These are phyloP conservation scores for Lasioglossum marginatum DNA, from an alignment of 2,888 invertebrate species.

Conservation along the genomic window DNA sequence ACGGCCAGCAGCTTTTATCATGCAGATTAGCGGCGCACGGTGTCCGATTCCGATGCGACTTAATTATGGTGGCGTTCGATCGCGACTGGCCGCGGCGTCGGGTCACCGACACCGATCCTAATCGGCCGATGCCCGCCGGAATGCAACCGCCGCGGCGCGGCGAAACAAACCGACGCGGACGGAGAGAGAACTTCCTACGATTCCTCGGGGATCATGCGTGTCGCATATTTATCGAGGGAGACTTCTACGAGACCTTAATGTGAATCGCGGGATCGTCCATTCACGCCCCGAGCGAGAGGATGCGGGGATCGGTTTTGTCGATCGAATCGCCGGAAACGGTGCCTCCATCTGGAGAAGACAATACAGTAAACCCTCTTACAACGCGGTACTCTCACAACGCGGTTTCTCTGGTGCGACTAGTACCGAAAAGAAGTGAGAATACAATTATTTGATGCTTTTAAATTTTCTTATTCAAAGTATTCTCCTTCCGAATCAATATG, in stretches of 20 bases:
- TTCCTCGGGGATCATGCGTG: slow-evolving; percentile 28
- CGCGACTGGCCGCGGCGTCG: slow-evolving; percentile 50
- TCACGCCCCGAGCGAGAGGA: slow-evolving; percentile 17
- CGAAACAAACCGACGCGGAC: slow-evolving; percentile 35
- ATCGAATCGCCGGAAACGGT: slow-evolving; percentile 10
- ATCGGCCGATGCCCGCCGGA: slow-evolving; percentile 22
- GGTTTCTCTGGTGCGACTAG: too few relatives aligned
- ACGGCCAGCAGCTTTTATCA: slow-evolving; percentile 51
- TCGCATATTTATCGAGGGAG: slow-evolving; percentile 59
- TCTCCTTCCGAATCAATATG: too few relatives aligned
- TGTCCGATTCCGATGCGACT: slow-evolving; percentile 50
- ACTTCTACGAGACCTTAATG: slow-evolving; percentile 50
- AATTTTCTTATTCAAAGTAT: too few relatives aligned
- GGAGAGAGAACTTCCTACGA: slow-evolving; percentile 52
- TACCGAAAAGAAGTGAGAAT: too few relatives aligned
- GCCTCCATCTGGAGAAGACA: not conserved
- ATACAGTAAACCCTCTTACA: too few relatives aligned
- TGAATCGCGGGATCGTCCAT: slow-evolving; percentile 48
- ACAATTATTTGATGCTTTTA: too few relatives aligned
- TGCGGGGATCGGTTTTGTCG: not conserved
- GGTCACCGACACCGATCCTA: slow-evolving; percentile 65
- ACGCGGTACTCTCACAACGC: too few relatives aligned
- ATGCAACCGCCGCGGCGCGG: slow-evolving; percentile 30
- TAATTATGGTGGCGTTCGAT: slow-evolving; percentile 59
- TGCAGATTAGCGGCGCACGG: slow-evolving; percentile 55